Conservation (phyloP, 2,888 invertebrate genomes). For the Dolichomitus sp. region DNA sequence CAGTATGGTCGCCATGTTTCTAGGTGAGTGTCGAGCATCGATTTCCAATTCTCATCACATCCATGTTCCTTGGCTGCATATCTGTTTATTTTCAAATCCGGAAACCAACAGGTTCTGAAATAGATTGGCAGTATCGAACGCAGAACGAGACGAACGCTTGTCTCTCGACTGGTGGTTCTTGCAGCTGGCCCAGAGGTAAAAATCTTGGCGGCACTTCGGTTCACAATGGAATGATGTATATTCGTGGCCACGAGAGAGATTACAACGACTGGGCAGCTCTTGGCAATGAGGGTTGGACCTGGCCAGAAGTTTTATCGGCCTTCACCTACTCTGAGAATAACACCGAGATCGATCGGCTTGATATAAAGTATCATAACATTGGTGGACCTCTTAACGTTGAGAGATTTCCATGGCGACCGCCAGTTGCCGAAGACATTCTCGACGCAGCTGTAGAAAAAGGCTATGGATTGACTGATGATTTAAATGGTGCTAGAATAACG, state of each 20-base stretch:
- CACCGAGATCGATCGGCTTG: slow-evolving; percentile 89
- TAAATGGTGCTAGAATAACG: slow-evolving; percentile 89
- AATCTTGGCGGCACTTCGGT: slow-evolving; percentile 91
- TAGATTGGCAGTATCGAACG: slow-evolving; percentile 91
- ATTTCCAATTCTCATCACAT: not conserved
- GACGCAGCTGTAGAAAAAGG: slow-evolving; percentile 89
- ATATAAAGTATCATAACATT: slow-evolving; percentile 88
- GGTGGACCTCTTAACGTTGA: slow-evolving; percentile 90
- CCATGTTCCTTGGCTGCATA: not conserved
- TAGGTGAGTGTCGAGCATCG: slow-evolving; percentile 84
- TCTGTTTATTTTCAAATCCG: slow-evolving; percentile 21
- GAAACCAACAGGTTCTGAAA: slow-evolving; percentile 84
- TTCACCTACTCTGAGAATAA: slow-evolving; percentile 91
- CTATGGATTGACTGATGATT: slow-evolving; percentile 89
- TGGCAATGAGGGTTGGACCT: slow-evolving; percentile 93
- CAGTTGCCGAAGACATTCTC: slow-evolving; percentile 89
- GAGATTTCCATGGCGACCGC: slow-evolving; percentile 90
- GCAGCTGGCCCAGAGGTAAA: slow-evolving; percentile 91
- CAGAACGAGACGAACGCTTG: slow-evolving; percentile 90
- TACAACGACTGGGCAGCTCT: slow-evolving; percentile 92
- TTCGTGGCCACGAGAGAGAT: slow-evolving; percentile 91
- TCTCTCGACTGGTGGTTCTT: slow-evolving; percentile 85
- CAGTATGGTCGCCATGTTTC: slow-evolving; percentile 90
- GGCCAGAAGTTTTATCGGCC: slow-evolving; percentile 92
- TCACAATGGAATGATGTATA: slow-evolving; percentile 95